A percentile compares a stretch with the other conserved stretches of the same genome.
These are phyloP conservation scores for Metacarcinus magister DNA, from an alignment of 2,888 invertebrate genomes.

Conservation along the genomic window DNA sequence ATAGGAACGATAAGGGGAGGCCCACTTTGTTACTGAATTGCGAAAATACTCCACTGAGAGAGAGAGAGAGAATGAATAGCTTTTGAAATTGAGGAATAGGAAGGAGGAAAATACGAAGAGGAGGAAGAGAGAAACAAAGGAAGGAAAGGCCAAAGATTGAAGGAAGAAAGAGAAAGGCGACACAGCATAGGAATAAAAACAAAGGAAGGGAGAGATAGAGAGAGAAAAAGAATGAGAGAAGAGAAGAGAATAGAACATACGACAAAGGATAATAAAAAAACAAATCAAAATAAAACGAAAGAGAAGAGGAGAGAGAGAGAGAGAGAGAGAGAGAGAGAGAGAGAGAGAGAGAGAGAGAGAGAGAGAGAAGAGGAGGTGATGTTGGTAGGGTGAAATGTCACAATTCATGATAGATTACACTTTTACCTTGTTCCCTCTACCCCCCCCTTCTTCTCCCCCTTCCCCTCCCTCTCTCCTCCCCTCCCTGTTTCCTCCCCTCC, in stretches of 20 bases:
- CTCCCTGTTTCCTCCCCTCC: background rate
- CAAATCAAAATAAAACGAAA: background rate
- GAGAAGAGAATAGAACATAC: background rate
- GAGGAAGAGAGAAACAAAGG: background rate
- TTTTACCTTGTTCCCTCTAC: background rate
- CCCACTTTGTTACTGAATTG: background rate
- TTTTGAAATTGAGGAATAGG: constrained; percentile 57
- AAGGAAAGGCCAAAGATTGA: background rate
- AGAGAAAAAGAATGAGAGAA: background rate
- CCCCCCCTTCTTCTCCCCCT: background rate
- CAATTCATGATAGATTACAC: background rate
- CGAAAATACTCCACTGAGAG: background rate
- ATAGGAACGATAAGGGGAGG: background rate
- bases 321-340: background rate
- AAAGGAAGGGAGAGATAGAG: background rate
- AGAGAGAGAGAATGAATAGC: background rate
- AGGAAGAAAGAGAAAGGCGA: background rate
- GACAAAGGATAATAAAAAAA: background rate
- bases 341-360: constrained; percentile 34
- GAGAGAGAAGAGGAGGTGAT: constrained; percentile 9
- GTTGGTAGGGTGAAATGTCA: background rate
- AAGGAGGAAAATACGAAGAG: background rate
- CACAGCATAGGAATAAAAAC: background rate
- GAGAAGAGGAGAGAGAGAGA: background rate
- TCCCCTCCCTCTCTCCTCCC: background rate